phyloP scores from a whole-genome alignment of 2,113 vertebrate species.

The Gambusia holbrooki region DNA sequence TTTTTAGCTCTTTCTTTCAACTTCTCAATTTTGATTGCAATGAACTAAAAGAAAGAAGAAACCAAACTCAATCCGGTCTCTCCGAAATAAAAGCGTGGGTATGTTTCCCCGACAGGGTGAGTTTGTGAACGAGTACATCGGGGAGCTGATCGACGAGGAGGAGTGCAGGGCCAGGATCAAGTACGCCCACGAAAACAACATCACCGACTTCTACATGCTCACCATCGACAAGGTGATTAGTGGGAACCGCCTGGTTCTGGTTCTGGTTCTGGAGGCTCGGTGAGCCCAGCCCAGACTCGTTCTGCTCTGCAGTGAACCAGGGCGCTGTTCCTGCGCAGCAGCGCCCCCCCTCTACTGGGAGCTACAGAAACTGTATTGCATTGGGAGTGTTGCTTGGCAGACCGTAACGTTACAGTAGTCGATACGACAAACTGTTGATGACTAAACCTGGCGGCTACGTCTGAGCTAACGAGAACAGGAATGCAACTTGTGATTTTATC shows the following conservation, averaged over 20 bases:
- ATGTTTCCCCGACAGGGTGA: constrained; percentile 83
- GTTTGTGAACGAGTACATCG: constrained; percentile 98
- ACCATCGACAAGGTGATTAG: constrained; percentile 93
- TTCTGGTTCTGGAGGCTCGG: background rate
- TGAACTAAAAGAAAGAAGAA: no score
- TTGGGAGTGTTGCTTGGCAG: constrained; percentile 81
- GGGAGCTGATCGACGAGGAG: constrained; percentile 96
- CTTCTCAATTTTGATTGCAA: no score
- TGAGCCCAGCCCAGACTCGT: background rate
- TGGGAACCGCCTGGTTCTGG: background rate
- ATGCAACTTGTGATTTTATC: background rate
- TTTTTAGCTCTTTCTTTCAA: no score
- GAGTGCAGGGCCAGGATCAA: constrained; percentile 94
- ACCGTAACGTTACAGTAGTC: constrained; percentile 69
- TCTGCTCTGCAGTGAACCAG: constrained; percentile 32
- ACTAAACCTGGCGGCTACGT: background rate
- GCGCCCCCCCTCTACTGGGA: constrained; percentile 47
- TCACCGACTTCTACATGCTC: constrained; percentile 98
- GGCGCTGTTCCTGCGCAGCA: constrained; percentile 30
- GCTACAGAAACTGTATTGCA: constrained; percentile 82
- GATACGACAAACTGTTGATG: constrained; percentile 61
- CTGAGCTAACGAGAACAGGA: background rate
- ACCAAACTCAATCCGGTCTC: no score
- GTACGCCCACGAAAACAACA: constrained; percentile 94
- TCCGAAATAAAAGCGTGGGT: no score